Evolutionary conservation across 2,888 invertebrate genomes (phyloP), one percentile per base, ranked within the genome.

Genomic region (Subacronicta megacephala): DNA sequence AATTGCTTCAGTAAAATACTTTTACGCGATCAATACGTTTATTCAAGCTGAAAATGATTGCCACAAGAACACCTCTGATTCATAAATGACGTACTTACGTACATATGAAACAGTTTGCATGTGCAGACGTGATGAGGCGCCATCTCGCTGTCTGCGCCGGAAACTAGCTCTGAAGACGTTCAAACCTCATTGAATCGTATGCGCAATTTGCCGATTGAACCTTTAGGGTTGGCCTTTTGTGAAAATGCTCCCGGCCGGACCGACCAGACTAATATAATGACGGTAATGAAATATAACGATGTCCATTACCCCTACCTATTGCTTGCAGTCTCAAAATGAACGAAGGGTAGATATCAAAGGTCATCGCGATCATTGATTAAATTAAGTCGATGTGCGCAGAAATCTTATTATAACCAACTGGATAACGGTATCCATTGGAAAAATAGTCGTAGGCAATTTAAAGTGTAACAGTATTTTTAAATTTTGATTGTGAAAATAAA

Each of bases 131-230:
- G 62, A 73, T 67, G 66, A 50, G 71, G 55, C 64, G 58, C 67
- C 72, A 75, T 75, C 67, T 69, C 59, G 58, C 57, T 72, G 87
- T 84, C 88, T 86, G 77, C 79, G 66, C 77, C 82, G 85, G 87
- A 87, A 80, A 73, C 78, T 75, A 66, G 54, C 69, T 62, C 59
- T 60, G 49, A 70, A 72, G 75, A 72, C 75, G 77, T 81, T 80
- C 80, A 78, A 75, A 82, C 84, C 81, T 83, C 88, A 85, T 87
- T 87, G 85, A 84, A 80, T 83, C 79, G 80, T 83, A 83, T 84
- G 88, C 85, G 79, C 88, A 85, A 87, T 88, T 87, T 88, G 81
- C 75, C 77, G 65, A 82, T 81, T 75, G 75, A 79, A 81, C 81
- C 78, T 80, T 71, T 74, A 74, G 72, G 80, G 71, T 67, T 71